These are phyloP conservation scores for Rhorus exstirpatorius DNA, from an alignment of 2,888 invertebrate genomes.

Conservation along the genomic window DNA sequence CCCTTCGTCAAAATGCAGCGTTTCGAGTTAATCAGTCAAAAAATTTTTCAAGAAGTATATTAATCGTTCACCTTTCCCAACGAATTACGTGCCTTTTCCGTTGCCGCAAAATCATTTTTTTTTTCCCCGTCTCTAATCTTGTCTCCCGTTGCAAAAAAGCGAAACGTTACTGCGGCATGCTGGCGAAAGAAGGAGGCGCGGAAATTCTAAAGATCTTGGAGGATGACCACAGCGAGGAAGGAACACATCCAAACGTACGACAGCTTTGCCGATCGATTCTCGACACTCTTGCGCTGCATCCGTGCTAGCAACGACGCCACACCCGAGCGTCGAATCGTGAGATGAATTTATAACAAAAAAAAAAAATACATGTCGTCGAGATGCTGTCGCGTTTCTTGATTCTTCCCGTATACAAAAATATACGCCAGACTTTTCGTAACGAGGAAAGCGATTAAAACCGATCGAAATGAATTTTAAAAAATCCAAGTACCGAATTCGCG, in stretches of 20 bases:
- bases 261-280: constrained; percentile 83
- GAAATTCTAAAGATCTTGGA: constrained; percentile 86
- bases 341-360: too few species aligned
- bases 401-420: constrained; percentile 11
- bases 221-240: constrained; percentile 82
- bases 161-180: constrained; percentile 90
- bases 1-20: too few species aligned
- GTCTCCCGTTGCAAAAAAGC: constrained; percentile 86
- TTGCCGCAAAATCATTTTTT: background rate
- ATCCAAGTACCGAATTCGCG: constrained; percentile 57
- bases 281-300: constrained; percentile 82
- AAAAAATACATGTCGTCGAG: too few species aligned
- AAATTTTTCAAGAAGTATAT: too few species aligned
- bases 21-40: too few species aligned
- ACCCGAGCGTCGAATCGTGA: constrained; percentile 29
- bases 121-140: background rate
- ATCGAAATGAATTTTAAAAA: constrained; percentile 26
- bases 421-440: constrained; percentile 14
- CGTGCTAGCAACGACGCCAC: constrained; percentile 78
- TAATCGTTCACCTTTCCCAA: too few species aligned
- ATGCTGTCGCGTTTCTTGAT: too few species aligned
- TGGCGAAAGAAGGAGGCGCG: constrained; percentile 88
- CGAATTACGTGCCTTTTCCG: too few species aligned
- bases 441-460: constrained; percentile 9
- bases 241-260: constrained; percentile 82